A percentile compares a stretch with the other conserved stretches of the same genome.
phyloP scores from a whole-genome alignment of 2,888 invertebrate genomes.

The Plagodis dolabraria region DNA sequence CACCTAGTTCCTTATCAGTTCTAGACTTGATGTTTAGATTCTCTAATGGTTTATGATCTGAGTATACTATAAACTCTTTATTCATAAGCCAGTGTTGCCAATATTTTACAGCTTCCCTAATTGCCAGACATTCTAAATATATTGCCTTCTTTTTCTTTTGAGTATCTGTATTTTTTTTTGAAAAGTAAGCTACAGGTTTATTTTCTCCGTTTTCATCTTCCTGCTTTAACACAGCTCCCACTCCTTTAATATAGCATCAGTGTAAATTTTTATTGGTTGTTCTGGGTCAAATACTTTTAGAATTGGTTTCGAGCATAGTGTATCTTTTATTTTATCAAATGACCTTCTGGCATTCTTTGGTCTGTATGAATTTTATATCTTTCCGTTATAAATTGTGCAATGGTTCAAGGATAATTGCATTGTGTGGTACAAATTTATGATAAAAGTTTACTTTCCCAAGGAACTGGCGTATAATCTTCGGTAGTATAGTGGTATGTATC shows the following conservation, averaged over 20 bases:
- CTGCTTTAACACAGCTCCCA: no score
- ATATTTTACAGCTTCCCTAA: background rate
- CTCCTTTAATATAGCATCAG: no score
- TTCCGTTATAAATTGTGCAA: constrained; percentile 38
- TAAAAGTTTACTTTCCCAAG: constrained; percentile 40
- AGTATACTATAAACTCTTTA: constrained; percentile 1
- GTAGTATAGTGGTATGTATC: constrained; percentile 86
- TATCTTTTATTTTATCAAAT: constrained; percentile 31
- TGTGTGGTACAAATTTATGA: constrained; percentile 34
- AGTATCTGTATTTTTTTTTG: background rate
- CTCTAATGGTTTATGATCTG: constrained; percentile 5
- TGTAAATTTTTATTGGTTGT: no score
- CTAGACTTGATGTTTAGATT: constrained; percentile 1
- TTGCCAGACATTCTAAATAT: background rate
- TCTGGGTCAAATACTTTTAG: no score
- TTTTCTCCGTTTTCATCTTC: background rate
- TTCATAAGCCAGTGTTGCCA: constrained; percentile 5
- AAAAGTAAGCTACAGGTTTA: background rate
- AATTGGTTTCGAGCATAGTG: constrained; percentile 39
- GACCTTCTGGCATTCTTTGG: constrained; percentile 28
- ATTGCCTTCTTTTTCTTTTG: background rate
- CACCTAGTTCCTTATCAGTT: background rate
- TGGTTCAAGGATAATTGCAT: constrained; percentile 34
- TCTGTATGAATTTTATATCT: constrained; percentile 29
- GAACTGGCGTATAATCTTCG: constrained; percentile 60